Conservation (phyloP, 1,140 invertebrate species). For the Mizuhopecten yessoensis region DNA sequence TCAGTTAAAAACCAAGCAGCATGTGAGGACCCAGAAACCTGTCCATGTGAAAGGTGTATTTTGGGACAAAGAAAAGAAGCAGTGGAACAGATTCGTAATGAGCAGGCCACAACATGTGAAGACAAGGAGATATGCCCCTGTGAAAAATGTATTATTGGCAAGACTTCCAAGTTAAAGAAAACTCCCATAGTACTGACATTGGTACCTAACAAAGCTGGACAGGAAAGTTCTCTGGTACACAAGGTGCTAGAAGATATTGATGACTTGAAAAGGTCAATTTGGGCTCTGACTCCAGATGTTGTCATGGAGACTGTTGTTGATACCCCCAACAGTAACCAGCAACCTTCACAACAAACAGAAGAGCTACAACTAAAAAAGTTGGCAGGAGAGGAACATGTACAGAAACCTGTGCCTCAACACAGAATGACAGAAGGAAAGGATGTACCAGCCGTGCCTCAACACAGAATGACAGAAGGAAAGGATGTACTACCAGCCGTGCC, state of each 20-base stretch:
- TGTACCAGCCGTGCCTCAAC: background rate
- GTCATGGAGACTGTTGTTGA: background rate
- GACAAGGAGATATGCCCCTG: background rate
- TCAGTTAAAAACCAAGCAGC: background rate
- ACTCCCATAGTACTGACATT: background rate
- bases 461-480: background rate
- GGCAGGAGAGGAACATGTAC: background rate
- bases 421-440: background rate
- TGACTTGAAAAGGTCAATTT: constrained; percentile 15
- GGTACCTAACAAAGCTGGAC: background rate
- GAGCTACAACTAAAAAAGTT: background rate
- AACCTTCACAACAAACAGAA: background rate
- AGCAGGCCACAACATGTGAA: background rate
- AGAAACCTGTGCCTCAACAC: background rate
- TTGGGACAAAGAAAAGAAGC: background rate
- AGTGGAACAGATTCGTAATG: background rate
- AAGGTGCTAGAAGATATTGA: constrained; percentile 14
- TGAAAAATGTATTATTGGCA: background rate
- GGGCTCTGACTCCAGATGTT: background rate
- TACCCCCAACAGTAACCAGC: background rate
- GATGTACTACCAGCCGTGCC: background rate
- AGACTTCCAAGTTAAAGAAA: background rate
- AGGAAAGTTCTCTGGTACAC: constrained; percentile 28
- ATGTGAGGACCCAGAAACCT: background rate
- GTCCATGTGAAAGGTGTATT: background rate